Percentiles rank a stretch among this genome's conserved stretches.
These are phyloP conservation scores for Epinephelus malabaricus DNA, from an alignment of 2,797 vertebrate genomes.

Conservation along the genomic window DNA sequence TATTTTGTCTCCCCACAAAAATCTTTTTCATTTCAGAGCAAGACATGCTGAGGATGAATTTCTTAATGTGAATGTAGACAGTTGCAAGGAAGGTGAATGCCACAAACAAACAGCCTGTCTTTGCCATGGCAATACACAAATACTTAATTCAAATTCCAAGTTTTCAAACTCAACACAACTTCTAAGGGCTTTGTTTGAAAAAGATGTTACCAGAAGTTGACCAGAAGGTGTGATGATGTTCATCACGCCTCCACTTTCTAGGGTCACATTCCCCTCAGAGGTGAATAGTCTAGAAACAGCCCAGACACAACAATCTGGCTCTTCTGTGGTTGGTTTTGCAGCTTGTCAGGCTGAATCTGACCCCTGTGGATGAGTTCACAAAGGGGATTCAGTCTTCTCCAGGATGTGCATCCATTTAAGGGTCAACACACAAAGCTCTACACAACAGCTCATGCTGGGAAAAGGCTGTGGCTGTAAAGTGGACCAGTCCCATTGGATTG, in stretches of 20 bases:
- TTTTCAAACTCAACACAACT: slow-evolving; percentile 7
- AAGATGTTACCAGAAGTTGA: background rate
- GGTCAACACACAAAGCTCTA: slow-evolving; percentile 62
- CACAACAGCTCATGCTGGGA: slow-evolving; percentile 50
- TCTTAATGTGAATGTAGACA: slow-evolving; percentile 25
- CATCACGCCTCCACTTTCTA: slow-evolving; percentile 9
- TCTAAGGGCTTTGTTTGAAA: slow-evolving; percentile 9
- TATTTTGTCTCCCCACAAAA: slow-evolving; percentile 45
- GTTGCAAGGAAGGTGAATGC: slow-evolving; percentile 5
- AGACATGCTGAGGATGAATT: slow-evolving; percentile 22
- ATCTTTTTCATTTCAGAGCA: slow-evolving; percentile 29
- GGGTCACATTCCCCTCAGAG: slow-evolving; percentile 27
- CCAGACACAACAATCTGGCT: slow-evolving; percentile 31
- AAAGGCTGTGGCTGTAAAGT: slow-evolving; percentile 33
- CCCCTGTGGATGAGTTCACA: slow-evolving; percentile 45
- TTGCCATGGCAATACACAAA: background rate
- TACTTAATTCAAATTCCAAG: background rate
- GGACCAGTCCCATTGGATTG: slow-evolving; percentile 14
- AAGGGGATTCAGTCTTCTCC: slow-evolving; percentile 53
- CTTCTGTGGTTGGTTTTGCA: slow-evolving; percentile 40
- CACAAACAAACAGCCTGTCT: slow-evolving; percentile 23
- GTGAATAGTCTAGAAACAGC: slow-evolving; percentile 44
- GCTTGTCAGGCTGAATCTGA: slow-evolving; percentile 46
- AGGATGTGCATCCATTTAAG: slow-evolving; percentile 53
- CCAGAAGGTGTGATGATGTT: slow-evolving; percentile 11